Base-by-base conservation (phyloP, 2,888 invertebrate species). In the Tolmerus cingulatus region DNA sequence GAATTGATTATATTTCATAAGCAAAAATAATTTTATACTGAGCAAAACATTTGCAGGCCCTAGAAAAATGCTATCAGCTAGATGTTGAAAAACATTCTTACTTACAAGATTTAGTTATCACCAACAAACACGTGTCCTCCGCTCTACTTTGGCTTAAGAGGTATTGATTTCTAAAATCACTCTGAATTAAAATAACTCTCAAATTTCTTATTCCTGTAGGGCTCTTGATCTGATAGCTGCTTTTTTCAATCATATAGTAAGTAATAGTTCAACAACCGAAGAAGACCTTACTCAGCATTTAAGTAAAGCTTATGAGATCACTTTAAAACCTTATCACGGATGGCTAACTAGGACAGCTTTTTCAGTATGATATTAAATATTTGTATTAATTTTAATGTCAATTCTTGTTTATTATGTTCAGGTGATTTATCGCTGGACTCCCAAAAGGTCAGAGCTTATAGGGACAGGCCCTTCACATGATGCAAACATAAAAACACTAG, bases 341-440 rank as follows among this genome's bases (percentile, higher is more conserved):
- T 97, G 96, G 95, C 93, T 96, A 90, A 95, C 96, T 4, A 95
- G 95, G 90, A 95, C 96, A 92, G 92, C 96, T 81, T 96, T 96
- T 91, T 93, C 93, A 91, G 96, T 96, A 93, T 8, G 2, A 51
- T n/a, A n/a, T 19, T 51, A 1, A 34, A n/a, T 8, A 14, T 46
- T 46, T 46, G 1, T 57, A 77, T 51, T 79, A 66, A 37, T 74
- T 74, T 30, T 51, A 37, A 40, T 81, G 5, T 43, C 51, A 43
- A 79, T 19, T 82, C 55, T 40, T 30, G 19, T 37, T 84, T 40
- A 82, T 77, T 30, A 23, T 27, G 93, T 93, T 88, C 92, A 96
- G 96, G 91, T 96, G 7, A 93, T 96, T 88, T 94, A 94, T 89
- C 94, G 94, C 89, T 94, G 95, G 94, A 94, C 94, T 82, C 96